A percentile compares a stretch with the other conserved stretches of the same genome.
Conservation (phyloP, 2,888 invertebrate species). For the Onchidella celtica region DNA sequence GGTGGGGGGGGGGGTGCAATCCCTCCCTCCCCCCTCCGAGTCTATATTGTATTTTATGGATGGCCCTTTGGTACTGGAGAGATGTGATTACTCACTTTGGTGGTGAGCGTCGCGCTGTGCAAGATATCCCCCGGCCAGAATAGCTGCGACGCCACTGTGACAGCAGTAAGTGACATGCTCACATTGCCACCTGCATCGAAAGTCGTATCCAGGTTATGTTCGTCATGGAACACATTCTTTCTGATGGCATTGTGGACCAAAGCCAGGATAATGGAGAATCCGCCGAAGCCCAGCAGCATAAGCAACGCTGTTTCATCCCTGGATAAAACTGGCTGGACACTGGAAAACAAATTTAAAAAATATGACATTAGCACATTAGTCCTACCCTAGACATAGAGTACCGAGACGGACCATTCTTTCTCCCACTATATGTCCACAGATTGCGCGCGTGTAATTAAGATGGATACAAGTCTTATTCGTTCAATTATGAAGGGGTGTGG, state of each 20-base stretch:
- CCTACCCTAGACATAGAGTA: not conserved
- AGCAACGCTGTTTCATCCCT: constrained; percentile 70
- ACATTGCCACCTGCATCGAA: constrained; percentile 77
- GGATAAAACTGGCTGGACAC: constrained; percentile 69
- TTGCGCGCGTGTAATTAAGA: no score
- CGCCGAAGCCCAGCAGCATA: constrained; percentile 74
- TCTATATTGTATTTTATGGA: not conserved
- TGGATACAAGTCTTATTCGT: no score
- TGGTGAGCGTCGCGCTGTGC: constrained; percentile 73
- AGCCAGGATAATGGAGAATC: constrained; percentile 73
- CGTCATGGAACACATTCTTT: constrained; percentile 74
- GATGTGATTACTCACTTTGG: constrained; percentile 61
- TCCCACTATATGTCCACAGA: no score
- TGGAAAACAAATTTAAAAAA: constrained; percentile 43
- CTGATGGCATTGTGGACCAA: constrained; percentile 71
- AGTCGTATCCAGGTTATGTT: constrained; percentile 74
- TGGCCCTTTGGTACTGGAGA: not conserved
- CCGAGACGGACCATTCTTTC: no score
- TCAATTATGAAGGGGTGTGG: no score
- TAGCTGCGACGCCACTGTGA: constrained; percentile 73
- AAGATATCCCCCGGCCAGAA: constrained; percentile 76
- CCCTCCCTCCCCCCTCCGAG: not conserved
- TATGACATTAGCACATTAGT: not conserved
- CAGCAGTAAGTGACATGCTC: constrained; percentile 72
- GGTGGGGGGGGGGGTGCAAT: no score